A percentile compares a stretch with the other conserved stretches of the same genome.
phyloP scores from a whole-genome alignment of 2,888 invertebrate species.

The Psylliodes chrysocephalus region DNA sequence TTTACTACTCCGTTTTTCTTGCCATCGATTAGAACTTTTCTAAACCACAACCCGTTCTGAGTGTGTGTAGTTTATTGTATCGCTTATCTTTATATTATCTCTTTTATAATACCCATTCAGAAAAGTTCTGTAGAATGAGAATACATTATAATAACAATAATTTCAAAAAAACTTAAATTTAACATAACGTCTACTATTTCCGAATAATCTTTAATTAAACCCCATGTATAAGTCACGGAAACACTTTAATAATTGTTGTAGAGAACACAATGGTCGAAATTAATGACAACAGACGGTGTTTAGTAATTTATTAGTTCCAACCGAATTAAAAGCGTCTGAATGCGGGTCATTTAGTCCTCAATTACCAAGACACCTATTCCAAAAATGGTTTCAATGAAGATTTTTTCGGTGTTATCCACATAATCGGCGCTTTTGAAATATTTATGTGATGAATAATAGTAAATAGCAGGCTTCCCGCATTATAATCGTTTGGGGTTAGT shows the following conservation, averaged over 20 bases:
- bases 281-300: slow-evolving; percentile 33
- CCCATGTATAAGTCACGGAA: slow-evolving; percentile 13
- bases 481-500: slow-evolving; percentile 19
- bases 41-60: no score
- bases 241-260: slow-evolving; percentile 26
- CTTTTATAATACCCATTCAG: no score
- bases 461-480: slow-evolving; percentile 44
- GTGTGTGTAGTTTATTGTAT: no score
- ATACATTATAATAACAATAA: no score
- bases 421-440: slow-evolving; percentile 37
- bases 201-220: slow-evolving; percentile 12
- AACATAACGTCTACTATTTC: slow-evolving; percentile 10
- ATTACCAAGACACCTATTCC: slow-evolving; percentile 39
- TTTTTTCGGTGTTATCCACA: slow-evolving; percentile 33
- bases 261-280: slow-evolving; percentile 30
- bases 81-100: no score
- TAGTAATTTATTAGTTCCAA: slow-evolving; percentile 28
- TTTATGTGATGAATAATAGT: slow-evolving; percentile 42
- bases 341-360: slow-evolving; percentile 35
- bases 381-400: slow-evolving; percentile 29
- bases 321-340: slow-evolving; percentile 29
- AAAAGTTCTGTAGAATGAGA: no score
- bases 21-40: no score
- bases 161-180: no score
- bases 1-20: no score